Conservation (phyloP, 2,797 vertebrate genomes). For the Etheostoma nigrum region DNA sequence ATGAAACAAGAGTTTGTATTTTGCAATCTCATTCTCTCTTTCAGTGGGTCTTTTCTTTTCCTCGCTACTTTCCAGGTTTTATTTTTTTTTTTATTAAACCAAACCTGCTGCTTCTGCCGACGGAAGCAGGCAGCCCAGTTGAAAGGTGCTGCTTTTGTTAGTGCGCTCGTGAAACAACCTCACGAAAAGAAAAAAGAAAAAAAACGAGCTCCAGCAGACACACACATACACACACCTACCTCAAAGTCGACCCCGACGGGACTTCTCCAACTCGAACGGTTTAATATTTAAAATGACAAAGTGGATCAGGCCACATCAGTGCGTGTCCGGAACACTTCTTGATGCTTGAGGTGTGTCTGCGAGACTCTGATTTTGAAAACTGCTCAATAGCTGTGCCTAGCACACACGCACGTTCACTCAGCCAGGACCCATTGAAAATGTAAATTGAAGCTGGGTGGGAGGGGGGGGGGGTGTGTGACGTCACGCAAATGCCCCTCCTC, state of each 20-base stretch:
- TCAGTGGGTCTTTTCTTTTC: not conserved
- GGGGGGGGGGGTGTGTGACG: conserved; percentile 63
- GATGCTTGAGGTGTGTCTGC: conserved; percentile 78
- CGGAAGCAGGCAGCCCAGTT: conserved; percentile 6
- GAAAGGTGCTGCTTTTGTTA: conserved; percentile 77
- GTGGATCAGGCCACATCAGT: conserved; percentile 62
- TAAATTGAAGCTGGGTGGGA: conserved; percentile 82
- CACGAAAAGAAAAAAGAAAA: conserved; percentile 23
- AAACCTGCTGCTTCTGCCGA: conserved; percentile 18
- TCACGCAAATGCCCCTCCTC: conserved; percentile 59
- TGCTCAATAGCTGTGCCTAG: conserved; percentile 58
- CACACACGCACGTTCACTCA: conserved; percentile 43
- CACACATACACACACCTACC: conserved; percentile 72
- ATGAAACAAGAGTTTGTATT: conserved; percentile 75
- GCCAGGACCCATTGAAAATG: conserved; percentile 83
- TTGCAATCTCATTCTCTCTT: conserved; percentile 49
- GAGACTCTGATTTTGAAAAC: conserved; percentile 65
- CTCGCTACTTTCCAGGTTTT: conserved; percentile 15
- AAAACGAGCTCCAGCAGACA: conserved; percentile 37
- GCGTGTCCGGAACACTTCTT: conserved; percentile 65
- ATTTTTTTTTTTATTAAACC: not conserved
- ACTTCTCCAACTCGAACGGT: conserved; percentile 72
- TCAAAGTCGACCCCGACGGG: conserved; percentile 74
- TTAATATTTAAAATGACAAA: conserved; percentile 67
- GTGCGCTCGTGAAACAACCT: conserved; percentile 60